Percentiles rank a stretch among this genome's conserved stretches.
These are phyloP conservation scores for Lamprotornis superbus DNA, from an alignment of 2,113 vertebrate genomes.

Conservation along the genomic window DNA sequence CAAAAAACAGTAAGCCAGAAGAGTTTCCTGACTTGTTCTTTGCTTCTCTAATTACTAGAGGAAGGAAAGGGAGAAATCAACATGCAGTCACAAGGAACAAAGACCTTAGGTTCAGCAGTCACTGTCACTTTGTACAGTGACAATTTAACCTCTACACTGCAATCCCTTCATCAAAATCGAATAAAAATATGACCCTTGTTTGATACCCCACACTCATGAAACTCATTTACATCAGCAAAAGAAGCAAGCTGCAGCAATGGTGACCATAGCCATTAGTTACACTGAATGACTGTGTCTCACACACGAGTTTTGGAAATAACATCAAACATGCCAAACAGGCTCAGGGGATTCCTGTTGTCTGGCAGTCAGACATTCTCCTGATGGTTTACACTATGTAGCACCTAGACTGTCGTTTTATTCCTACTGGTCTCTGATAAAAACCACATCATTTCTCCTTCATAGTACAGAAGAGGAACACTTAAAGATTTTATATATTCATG, in stretches of 20 bases:
- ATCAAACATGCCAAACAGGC: background rate
- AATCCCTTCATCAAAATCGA: background rate
- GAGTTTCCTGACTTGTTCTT: background rate
- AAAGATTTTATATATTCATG: background rate
- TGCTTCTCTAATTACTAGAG: conserved; percentile 23
- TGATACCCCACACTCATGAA: background rate
- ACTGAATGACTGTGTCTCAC: background rate
- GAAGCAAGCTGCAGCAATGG: background rate
- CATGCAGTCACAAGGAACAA: background rate
- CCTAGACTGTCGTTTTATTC: background rate
- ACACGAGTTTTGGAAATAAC: background rate
- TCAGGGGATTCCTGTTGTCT: background rate
- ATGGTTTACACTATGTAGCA: background rate
- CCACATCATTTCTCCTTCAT: background rate
- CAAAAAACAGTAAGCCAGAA: background rate
- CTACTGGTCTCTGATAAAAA: background rate
- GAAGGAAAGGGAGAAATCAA: conserved; percentile 23
- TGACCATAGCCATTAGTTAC: background rate
- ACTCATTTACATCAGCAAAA: background rate
- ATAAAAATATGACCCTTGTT: background rate
- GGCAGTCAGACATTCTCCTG: background rate
- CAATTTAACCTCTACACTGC: background rate
- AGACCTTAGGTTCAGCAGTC: background rate
- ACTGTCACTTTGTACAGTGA: background rate
- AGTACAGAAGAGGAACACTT: background rate